Percentiles rank a stretch among this genome's conserved stretches.
phyloP scores from a whole-genome alignment of 2,797 vertebrate species.

The Pampus argenteus region DNA sequence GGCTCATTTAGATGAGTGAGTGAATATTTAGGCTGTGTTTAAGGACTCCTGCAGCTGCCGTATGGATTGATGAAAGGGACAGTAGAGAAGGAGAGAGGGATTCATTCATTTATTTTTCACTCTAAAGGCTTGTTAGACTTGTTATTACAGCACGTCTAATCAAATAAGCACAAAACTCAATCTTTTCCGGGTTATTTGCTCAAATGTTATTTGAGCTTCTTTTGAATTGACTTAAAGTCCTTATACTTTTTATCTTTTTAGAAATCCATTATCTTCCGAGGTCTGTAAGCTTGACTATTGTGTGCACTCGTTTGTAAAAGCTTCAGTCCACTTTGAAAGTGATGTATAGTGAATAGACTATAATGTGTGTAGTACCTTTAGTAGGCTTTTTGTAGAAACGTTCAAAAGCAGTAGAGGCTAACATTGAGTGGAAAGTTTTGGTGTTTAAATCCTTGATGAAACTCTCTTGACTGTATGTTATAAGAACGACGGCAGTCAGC shows the following conservation, averaged over 20 bases:
- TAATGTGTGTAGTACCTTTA: background rate
- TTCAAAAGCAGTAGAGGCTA: no score
- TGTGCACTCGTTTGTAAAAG: no score
- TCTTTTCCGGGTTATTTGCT: background rate
- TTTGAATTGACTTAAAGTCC: background rate
- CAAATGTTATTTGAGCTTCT: background rate
- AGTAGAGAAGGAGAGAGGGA: background rate
- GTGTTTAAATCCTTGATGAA: no score
- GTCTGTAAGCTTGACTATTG: no score
- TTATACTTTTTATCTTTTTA: background rate
- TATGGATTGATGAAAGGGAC: slow-evolving; percentile 48
- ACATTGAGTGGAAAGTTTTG: no score
- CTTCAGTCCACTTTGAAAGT: no score
- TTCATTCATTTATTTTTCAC: slow-evolving; percentile 9
- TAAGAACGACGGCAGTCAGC: background rate
- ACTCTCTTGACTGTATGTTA: background rate
- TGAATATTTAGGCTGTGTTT: slow-evolving; percentile 62
- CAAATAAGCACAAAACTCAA: background rate
- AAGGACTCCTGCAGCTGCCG: slow-evolving; percentile 56
- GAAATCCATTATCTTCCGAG: slow-evolving; percentile 1
- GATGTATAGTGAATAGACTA: background rate
- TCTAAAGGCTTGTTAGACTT: background rate
- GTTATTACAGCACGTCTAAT: background rate
- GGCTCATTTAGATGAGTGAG: slow-evolving; percentile 67
- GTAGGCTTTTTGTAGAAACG: no score